phyloP scores from a whole-genome alignment of 2,113 vertebrate genomes.

The Nycticryphes semicollaris region DNA sequence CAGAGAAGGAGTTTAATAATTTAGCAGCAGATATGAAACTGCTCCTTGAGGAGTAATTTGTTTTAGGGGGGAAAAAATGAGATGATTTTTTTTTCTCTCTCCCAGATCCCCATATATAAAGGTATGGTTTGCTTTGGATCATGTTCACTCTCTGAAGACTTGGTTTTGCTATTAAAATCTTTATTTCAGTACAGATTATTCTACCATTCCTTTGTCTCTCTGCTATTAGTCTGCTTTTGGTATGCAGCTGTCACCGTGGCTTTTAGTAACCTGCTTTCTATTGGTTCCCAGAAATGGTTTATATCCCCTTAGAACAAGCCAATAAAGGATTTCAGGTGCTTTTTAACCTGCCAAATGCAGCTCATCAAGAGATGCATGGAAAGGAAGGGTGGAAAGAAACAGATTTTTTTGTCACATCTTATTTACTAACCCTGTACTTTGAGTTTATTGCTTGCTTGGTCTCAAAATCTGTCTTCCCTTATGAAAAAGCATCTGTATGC shows the following conservation, averaged over 20 bases:
- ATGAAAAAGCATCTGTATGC: background rate
- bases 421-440: background rate
- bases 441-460: background rate
- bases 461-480: background rate
- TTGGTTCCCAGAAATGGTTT: conserved; percentile 53
- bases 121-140: conserved; percentile 41
- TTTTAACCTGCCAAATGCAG: conserved; percentile 52
- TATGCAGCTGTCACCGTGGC: conserved; percentile 64
- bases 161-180: conserved; percentile 78
- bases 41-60: background rate
- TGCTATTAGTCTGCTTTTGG: conserved; percentile 41
- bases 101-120: conserved; percentile 38
- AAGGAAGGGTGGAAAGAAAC: conserved; percentile 34
- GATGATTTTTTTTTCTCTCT: conserved; percentile 17
- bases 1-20: conserved; percentile 48
- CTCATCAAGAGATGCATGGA: conserved; percentile 21
- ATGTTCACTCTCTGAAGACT: conserved; percentile 57
- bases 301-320: conserved; percentile 43
- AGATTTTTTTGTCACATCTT: conserved; percentile 6
- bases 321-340: conserved; percentile 66
- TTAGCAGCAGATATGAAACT: conserved; percentile 47
- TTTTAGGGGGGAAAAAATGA: background rate
- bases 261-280: conserved; percentile 43
- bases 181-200: conserved; percentile 64
- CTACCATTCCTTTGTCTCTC: conserved; percentile 69